Evolutionary conservation across 2,797 vertebrate species (phyloP), one percentile per base, ranked within the genome.

Genomic region (Micropoecilia bifurca): DNA sequence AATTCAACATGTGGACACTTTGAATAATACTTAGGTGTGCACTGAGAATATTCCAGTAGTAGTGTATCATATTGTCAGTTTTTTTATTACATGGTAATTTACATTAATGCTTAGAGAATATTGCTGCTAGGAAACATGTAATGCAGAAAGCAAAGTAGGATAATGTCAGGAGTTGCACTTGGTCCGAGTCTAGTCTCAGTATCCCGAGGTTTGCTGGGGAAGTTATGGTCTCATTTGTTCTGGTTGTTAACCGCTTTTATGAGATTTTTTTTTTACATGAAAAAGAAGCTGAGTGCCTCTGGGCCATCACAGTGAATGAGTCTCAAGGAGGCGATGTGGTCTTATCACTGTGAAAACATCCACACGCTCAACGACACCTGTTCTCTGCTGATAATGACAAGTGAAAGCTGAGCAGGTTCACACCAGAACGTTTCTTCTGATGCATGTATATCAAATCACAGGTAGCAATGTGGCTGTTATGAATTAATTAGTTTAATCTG

Each of bases 161-260:
- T 28, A 75, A 68, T 57, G 50, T 72, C 46, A 33, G 55, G 39
- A 80, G 71, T 75, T 73, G 57, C 84, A 46, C 16, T 1, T 55
- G 43, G 69, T 57, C 73, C 43, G 5, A 10, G 63, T 4, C 3
- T 22, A n/a, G 71, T 36, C 41, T 77, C 73, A 4, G 76, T 71
- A n/a, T 74, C 78, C 78, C 55, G 73, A 85, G 76, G 68, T 80
- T 16, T 47, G 9, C 33, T 72, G 28, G 71, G 36, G 0, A 50
- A 89, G 75, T 81, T 83, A 81, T 77, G 41, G 79, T 79, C 74
- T 83, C 30, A 74, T 83, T 78, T 59, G 41, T 82, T 78, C 73
- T 78, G 73, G 77, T 55, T 83, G 78, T 83, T 85, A 85, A 86
- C 80, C 8, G 61, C 20, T 78, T 80, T 85, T 73, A 78, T 6